Base-by-base conservation (phyloP, 2,797 vertebrate species). In the Sandelia bainsii region DNA sequence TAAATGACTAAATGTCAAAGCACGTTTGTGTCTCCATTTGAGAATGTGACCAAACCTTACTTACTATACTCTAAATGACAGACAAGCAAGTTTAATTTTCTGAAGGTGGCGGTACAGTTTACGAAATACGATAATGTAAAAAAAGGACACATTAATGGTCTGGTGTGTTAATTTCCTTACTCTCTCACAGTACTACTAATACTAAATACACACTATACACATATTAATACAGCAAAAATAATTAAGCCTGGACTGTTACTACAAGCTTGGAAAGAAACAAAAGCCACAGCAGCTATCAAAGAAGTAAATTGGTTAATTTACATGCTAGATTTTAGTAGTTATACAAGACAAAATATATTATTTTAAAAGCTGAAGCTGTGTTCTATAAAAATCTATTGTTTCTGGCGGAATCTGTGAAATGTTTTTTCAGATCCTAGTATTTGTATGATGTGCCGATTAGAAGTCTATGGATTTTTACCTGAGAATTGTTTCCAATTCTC, bases 11-110 rank as follows among this genome's bases (percentile, higher is more conserved):
- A 44, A 17, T 34, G 37, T 64, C 10, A 22, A 16, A 52, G 5
- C 4, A 1, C 19, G 12, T 58, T 39, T 20, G 10, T 50, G 50
- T 62, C 25, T 56, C 16, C 13, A 51, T 13, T 27, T 37, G 5
- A 49, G 42, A 66, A 65, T 53, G 62, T 48, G 34, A 73, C 49
- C 22, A 52, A 69, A 67, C 60, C 20, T 14, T 62, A 37, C 11
- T 13, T 7, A 48, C 3, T 3, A 2, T 50, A 20, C 12, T 22
- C 27, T 62, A 27, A 5, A n/a, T 60, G 9, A 27, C 58, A 45
- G 16, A 23, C 12, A 20, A 54, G 7, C 5, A 45, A 2, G 17
- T n/a, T 45, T 8, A 2, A 45, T 19, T 8, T 45, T 45, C 8
- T 45, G 39, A 12, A 4, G 39, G 39, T 17, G 5, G 16, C 16